Conservation (phyloP, 2,888 invertebrate species). For the Hydroisotoma schaefferi region DNA sequence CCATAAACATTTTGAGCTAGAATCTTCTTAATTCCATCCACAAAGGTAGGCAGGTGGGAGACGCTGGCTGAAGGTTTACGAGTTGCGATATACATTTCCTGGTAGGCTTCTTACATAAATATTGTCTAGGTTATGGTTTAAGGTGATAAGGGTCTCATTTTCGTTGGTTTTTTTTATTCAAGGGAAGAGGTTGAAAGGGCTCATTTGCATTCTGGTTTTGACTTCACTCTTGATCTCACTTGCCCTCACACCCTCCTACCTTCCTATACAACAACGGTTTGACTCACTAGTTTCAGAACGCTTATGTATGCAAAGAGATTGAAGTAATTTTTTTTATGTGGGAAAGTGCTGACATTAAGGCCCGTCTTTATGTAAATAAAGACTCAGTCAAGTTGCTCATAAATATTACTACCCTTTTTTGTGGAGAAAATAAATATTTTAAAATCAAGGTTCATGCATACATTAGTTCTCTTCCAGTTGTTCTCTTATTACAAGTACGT, state of each 20-base stretch:
- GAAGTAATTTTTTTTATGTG: not conserved
- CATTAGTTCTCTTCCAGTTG: too few relatives aligned
- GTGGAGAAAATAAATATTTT: not conserved
- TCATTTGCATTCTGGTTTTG: constrained; percentile 10
- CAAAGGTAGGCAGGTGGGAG: too few relatives aligned
- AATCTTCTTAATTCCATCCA: too few relatives aligned
- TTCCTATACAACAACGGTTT: too few relatives aligned
- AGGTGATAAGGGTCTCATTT: not conserved
- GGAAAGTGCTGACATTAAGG: constrained; percentile 3
- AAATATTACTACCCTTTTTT: too few relatives aligned
- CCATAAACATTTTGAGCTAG: not conserved
- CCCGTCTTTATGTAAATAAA: constrained; percentile 1
- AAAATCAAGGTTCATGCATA: too few relatives aligned
- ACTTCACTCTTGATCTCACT: constrained; percentile 1
- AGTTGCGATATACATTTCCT: too few relatives aligned
- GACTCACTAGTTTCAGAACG: not conserved
- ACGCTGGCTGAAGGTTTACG: too few relatives aligned
- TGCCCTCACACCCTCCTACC: constrained; percentile 6
- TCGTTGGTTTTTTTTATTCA: too few relatives aligned
- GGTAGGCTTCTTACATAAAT: too few relatives aligned
- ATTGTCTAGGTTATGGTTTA: not conserved
- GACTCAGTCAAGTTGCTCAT: not conserved
- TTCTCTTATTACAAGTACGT: too few relatives aligned
- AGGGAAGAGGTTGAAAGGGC: not conserved
- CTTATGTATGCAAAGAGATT: not conserved